These are phyloP conservation scores for Protobothrops mucrosquamatus DNA, from an alignment of 2,113 vertebrate genomes.

Conservation along the genomic window DNA sequence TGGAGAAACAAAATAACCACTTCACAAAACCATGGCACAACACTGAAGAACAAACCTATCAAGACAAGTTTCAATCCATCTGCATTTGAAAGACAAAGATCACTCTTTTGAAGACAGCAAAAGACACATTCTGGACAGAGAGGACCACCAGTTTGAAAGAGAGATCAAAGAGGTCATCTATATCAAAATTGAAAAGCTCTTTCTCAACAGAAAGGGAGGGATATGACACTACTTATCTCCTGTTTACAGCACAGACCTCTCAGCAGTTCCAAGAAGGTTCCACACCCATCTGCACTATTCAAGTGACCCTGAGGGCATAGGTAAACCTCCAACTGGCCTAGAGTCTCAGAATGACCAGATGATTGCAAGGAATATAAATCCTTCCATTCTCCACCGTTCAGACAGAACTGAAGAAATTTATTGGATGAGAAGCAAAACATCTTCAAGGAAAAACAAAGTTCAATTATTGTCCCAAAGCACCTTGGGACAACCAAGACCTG, in stretches of 20 bases:
- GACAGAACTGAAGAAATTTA: neutral
- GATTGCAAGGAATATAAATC: neutral
- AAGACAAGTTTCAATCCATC: neutral
- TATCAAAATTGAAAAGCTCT: neutral
- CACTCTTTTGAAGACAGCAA: neutral
- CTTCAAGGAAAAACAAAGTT: neutral
- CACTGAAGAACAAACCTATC: neutral
- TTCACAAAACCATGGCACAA: neutral
- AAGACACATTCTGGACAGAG: neutral
- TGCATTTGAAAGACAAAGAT: neutral
- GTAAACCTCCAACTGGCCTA: neutral
- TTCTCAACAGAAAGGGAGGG: neutral
- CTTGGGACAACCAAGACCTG: neutral
- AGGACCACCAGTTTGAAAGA: neutral
- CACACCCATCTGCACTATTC: neutral
- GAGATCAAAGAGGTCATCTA: neutral
- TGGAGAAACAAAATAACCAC: neutral
- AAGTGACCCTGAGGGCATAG: neutral
- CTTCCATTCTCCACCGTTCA: neutral
- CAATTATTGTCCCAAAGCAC: neutral
- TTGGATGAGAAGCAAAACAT: neutral
- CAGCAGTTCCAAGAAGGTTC: neutral
- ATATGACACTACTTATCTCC: neutral
- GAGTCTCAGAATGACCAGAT: neutral
- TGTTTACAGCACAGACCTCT: neutral